Conservation (phyloP, 2,113 vertebrate species). For the Festucalex cinctus region DNA sequence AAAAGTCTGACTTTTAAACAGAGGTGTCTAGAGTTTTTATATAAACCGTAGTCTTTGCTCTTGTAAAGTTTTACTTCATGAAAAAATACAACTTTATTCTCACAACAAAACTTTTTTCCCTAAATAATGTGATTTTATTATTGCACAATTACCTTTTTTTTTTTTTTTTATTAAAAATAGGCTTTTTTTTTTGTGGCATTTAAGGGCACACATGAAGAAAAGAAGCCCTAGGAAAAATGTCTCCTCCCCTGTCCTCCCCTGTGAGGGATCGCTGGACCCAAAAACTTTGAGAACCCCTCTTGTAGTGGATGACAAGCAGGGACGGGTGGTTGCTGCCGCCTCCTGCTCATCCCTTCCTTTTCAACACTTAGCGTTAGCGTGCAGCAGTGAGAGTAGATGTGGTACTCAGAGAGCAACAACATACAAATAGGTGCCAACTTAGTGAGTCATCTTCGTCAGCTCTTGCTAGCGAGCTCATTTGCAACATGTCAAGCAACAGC, state of each 20-base stretch:
- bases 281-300: neutral
- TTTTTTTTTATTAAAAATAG: too few species aligned
- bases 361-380: neutral
- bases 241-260: too few species aligned
- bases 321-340: neutral
- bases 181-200: neutral
- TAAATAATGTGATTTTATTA: too few species aligned
- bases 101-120: neutral
- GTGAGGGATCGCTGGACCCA: neutral
- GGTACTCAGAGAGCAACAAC: conserved; percentile 7
- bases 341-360: neutral
- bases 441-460: conserved; percentile 25
- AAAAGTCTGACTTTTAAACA: neutral
- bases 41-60: neutral
- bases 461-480: conserved; percentile 11
- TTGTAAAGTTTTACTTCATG: neutral
- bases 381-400: neutral
- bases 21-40: neutral
- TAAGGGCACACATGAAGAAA: neutral
- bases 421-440: conserved; percentile 18
- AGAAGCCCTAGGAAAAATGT: neutral
- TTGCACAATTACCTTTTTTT: too few species aligned
- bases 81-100: too few species aligned
- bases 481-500: conserved; percentile 18
- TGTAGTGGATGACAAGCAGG: neutral